Percentiles rank a stretch among this genome's conserved stretches.
These are phyloP conservation scores for Noctilio leporinus DNA, from an alignment of 2,113 vertebrate species.

Conservation along the genomic window DNA sequence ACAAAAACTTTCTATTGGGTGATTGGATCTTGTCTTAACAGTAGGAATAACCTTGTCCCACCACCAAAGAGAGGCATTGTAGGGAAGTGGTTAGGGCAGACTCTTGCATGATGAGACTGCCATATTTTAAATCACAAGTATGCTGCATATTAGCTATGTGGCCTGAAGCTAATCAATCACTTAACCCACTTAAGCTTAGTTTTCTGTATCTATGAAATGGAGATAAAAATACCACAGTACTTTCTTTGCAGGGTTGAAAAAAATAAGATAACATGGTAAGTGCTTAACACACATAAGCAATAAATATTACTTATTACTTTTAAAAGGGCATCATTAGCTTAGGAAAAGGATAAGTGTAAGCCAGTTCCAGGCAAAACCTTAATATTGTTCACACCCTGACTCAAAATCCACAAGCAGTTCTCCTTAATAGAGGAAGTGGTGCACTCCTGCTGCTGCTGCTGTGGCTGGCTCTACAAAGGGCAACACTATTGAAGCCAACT, in stretches of 20 bases:
- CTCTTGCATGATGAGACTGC: not conserved
- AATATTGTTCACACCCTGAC: not conserved
- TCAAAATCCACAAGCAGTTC: not conserved
- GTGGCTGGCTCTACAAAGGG: not conserved
- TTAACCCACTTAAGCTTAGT: not conserved
- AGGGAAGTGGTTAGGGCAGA: not conserved
- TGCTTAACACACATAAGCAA: not conserved
- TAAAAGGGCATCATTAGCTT: not conserved
- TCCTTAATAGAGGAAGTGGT: not conserved
- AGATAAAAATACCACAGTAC: not conserved
- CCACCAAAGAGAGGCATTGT: not conserved
- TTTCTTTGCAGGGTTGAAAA: not conserved
- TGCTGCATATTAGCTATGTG: not conserved
- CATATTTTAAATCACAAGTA: not conserved
- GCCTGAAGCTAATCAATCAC: not conserved
- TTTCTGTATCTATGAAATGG: constrained; percentile 18
- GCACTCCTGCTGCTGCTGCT: not conserved
- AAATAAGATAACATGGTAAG: not conserved
- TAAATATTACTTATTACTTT: not conserved
- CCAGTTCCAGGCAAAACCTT: not conserved
- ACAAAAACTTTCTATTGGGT: not conserved
- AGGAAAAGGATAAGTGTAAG: not conserved
- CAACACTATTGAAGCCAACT: not conserved
- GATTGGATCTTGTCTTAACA: not conserved
- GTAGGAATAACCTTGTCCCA: not conserved